Evolutionary conservation across 2,888 invertebrate genomes (phyloP).

Genomic region (Perdita meconis): DNA sequence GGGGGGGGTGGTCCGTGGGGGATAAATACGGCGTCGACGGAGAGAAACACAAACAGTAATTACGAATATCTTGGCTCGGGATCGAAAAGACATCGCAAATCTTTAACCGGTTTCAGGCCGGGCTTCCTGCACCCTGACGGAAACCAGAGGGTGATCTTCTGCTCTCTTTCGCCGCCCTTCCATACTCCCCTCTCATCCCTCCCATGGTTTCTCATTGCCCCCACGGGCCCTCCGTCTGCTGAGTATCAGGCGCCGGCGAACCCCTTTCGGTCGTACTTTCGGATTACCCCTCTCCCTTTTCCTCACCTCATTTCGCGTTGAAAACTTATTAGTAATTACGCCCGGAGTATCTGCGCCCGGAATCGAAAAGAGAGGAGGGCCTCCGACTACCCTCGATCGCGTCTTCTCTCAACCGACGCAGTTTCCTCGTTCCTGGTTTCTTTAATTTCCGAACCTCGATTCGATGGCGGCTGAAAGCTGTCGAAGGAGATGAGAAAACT

Average conservation of each 20-base stretch:
- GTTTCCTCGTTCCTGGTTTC: slow-evolving; percentile 41
- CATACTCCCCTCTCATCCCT: slow-evolving; percentile 18
- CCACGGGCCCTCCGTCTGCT: slow-evolving; percentile 71
- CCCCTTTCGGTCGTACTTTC: slow-evolving; percentile 83
- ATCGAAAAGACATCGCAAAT: slow-evolving; percentile 84
- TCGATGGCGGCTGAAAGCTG: slow-evolving; percentile 77
- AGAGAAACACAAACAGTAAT: slow-evolving; percentile 85
- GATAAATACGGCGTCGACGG: slow-evolving; percentile 80
- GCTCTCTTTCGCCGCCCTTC: slow-evolving; percentile 40
- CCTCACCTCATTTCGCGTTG: slow-evolving; percentile 84
- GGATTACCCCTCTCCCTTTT: slow-evolving; percentile 84
- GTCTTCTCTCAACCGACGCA: slow-evolving; percentile 40
- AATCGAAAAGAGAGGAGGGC: slow-evolving; percentile 76
- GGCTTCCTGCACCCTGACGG: slow-evolving; percentile 61
- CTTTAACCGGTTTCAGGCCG: slow-evolving; percentile 83
- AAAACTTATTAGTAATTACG: slow-evolving; percentile 85
- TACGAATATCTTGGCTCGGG: slow-evolving; percentile 83
- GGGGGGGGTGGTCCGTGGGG: slow-evolving; percentile 68
- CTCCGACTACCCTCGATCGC: slow-evolving; percentile 41
- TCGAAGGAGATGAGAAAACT: slow-evolving; percentile 50
- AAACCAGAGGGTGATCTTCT: slow-evolving; percentile 59
- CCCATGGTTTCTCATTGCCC: slow-evolving; percentile 67
- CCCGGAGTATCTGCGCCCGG: slow-evolving; percentile 78
- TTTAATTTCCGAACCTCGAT: slow-evolving; percentile 47
- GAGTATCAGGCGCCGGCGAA: slow-evolving; percentile 67